A percentile compares a stretch with the other conserved stretches of the same genome.
phyloP scores from a whole-genome alignment of 2,888 invertebrate genomes.

The Caradrina kadenii region DNA sequence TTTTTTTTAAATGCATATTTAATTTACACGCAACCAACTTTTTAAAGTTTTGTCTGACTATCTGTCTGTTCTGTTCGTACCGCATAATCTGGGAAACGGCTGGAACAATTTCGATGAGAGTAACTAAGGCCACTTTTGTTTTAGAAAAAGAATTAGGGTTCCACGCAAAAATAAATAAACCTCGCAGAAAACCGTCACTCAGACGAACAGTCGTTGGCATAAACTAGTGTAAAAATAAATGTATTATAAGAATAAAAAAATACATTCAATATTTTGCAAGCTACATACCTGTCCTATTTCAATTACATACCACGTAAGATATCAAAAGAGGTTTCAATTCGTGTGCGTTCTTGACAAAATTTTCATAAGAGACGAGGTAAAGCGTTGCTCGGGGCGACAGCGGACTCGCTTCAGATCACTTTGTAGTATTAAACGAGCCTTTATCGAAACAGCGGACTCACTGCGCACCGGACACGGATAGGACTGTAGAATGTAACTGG shows the following conservation, averaged over 20 bases:
- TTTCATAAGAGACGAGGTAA: constrained; percentile 81
- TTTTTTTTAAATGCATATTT: no score
- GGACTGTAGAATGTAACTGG: constrained; percentile 67
- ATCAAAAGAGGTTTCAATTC: constrained; percentile 58
- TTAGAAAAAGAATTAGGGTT: no score
- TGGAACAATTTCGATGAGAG: no score
- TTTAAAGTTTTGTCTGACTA: no score
- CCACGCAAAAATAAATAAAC: no score
- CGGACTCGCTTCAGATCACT: constrained; percentile 79
- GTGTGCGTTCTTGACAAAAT: constrained; percentile 75
- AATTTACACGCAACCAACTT: no score
- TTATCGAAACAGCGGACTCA: constrained; percentile 75
- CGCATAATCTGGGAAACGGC: no score
- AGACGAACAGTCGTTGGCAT: no score
- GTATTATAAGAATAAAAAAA: neutral
- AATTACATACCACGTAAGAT: constrained; percentile 54
- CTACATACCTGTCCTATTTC: constrained; percentile 50
- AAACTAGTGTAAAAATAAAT: neutral
- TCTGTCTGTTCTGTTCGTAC: no score
- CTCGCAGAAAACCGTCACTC: no score
- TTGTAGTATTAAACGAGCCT: constrained; percentile 85
- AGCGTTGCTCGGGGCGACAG: constrained; percentile 86
- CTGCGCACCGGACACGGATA: constrained; percentile 71
- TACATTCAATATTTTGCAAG: neutral
- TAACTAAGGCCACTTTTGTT: no score